Evolutionary conservation across 2,113 vertebrate species (phyloP).

Genomic region (Edolisoma coerulescens): DNA sequence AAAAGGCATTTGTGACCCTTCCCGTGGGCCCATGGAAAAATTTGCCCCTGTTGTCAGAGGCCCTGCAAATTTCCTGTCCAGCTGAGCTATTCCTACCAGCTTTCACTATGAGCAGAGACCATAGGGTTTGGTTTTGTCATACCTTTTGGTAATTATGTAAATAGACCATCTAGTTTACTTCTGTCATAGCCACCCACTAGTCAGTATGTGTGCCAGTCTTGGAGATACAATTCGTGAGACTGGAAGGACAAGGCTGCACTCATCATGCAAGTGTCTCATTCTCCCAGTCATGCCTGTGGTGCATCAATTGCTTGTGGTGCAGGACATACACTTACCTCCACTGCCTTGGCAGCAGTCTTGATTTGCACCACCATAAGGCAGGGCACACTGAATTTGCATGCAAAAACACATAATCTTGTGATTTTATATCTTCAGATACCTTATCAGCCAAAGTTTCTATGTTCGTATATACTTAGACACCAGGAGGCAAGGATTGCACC

Average conservation of each 20-base stretch:
- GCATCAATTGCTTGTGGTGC: not conserved
- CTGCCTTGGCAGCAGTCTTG: not conserved
- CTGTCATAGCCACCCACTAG: not conserved
- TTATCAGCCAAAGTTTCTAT: not conserved
- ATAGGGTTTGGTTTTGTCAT: not conserved
- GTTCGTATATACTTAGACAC: not conserved
- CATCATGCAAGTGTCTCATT: not conserved
- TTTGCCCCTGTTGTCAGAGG: not conserved
- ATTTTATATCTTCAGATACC: not conserved
- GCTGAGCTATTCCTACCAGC: not conserved
- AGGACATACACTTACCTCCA: not conserved
- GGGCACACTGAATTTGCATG: not conserved
- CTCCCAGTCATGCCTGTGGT: not conserved
- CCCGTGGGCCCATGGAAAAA: not conserved
- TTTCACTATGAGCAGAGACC: not conserved
- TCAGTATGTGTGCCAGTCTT: not conserved
- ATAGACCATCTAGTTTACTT: not conserved
- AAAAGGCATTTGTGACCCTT: not conserved
- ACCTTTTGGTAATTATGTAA: not conserved
- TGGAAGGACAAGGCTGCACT: not conserved
- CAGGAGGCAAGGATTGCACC: not conserved
- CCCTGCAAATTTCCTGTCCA: not conserved
- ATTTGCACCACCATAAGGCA: not conserved
- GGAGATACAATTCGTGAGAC: not conserved
- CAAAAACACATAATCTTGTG: not conserved